Evolutionary conservation across 2,888 invertebrate genomes (phyloP).

Genomic region (Parochlus steinenii): DNA sequence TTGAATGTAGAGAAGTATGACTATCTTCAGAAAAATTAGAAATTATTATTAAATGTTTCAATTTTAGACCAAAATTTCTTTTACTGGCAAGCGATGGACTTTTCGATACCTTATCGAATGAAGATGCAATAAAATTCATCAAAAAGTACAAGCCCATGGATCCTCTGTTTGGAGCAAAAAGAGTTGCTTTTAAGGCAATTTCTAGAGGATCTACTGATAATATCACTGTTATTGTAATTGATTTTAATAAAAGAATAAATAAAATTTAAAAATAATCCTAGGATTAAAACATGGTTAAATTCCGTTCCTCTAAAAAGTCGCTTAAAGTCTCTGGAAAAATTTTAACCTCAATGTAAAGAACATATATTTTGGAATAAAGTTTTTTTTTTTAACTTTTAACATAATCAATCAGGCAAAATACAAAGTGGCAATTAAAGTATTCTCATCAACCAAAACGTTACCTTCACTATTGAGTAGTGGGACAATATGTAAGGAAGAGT

Average conservation of each 20-base stretch:
- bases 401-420: too few relatives aligned
- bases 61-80: conserved; percentile 56
- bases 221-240: conserved; percentile 83
- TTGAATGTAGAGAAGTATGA: conserved; percentile 54
- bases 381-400: too few relatives aligned
- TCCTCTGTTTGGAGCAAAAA: conserved; percentile 79
- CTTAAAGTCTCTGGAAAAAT: too few relatives aligned
- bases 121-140: conserved; percentile 81
- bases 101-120: conserved; percentile 92
- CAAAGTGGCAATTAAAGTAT: too few relatives aligned
- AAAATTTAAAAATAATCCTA: conserved; percentile 18
- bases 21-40: background rate
- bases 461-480: too few relatives aligned
- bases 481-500: too few relatives aligned
- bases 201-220: conserved; percentile 88
- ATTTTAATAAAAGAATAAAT: conserved; percentile 43
- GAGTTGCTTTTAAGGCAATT: conserved; percentile 77
- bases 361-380: too few relatives aligned
- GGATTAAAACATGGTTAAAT: too few relatives aligned
- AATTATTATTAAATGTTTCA: background rate
- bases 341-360: too few relatives aligned
- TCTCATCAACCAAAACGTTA: too few relatives aligned
- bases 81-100: conserved; percentile 89
- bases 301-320: too few relatives aligned
- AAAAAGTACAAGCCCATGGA: conserved; percentile 71